phyloP scores from a whole-genome alignment of 2,797 vertebrate species.

The Acrossocheilus fasciatus region DNA sequence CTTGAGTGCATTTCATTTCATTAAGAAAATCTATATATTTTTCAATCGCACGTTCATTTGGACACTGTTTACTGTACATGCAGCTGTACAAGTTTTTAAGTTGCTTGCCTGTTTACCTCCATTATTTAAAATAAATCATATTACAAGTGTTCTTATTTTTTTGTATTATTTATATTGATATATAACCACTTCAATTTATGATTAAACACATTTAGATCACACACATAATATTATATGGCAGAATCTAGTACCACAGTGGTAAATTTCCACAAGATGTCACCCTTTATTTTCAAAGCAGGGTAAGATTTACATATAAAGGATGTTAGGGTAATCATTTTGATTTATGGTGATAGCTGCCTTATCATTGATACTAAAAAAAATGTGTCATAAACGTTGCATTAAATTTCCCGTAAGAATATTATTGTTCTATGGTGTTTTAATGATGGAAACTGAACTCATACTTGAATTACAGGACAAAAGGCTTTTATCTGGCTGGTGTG shows the following conservation, averaged over 20 bases:
- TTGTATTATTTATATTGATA: not conserved
- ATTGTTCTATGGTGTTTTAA: not conserved
- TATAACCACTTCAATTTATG: no score
- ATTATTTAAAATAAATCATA: not conserved
- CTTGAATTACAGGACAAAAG: not conserved
- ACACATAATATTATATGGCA: not conserved
- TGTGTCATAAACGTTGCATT: not conserved
- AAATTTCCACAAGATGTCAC: conserved; percentile 76
- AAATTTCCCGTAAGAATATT: not conserved
- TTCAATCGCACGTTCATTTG: not conserved
- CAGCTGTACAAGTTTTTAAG: not conserved
- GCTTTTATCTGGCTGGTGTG: not conserved
- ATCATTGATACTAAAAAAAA: not conserved
- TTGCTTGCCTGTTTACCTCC: not conserved
- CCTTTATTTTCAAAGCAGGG: conserved; percentile 62
- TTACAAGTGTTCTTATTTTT: not conserved
- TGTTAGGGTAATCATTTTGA: not conserved
- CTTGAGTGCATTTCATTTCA: not conserved
- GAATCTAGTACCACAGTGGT: conserved; percentile 11
- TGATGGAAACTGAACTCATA: not conserved
- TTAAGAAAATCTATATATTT: not conserved
- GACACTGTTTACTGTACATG: not conserved
- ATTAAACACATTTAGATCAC: not conserved
- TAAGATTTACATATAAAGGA: not conserved
- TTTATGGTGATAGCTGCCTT: not conserved